Evolutionary conservation across 2,888 invertebrate genomes (phyloP).

Genomic region (Clanis bilineata): DNA sequence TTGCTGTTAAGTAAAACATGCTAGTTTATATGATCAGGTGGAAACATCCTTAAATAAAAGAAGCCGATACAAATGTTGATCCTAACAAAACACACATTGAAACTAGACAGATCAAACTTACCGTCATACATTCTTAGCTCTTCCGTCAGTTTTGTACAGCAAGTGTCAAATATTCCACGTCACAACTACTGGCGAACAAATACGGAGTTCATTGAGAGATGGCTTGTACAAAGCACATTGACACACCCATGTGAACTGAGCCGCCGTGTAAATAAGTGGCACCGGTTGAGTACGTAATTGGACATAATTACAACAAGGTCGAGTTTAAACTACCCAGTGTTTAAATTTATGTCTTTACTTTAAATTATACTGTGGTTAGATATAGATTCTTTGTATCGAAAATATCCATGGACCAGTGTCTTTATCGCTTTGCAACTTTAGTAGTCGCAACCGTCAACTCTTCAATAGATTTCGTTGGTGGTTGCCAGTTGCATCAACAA

Average conservation of each 20-base stretch:
- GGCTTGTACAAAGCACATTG: conserved; percentile 3
- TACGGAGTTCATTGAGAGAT: conserved; percentile 3
- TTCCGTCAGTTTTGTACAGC: not conserved
- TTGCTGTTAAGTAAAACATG: too few species aligned
- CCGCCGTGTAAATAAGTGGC: not conserved
- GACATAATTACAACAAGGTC: not conserved
- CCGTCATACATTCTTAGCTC: not conserved
- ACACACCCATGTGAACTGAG: not conserved
- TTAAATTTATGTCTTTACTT: too few species aligned
- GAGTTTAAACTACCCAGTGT: not conserved
- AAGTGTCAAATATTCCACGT: conserved; percentile 2
- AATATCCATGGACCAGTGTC: too few species aligned
- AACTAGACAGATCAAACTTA: not conserved
- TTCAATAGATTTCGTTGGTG: too few species aligned
- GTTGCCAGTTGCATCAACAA: too few species aligned
- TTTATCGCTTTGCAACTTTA: too few species aligned
- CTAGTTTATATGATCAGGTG: too few species aligned
- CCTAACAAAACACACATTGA: not conserved
- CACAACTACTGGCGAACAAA: conserved; percentile 12
- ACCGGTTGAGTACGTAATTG: not conserved
- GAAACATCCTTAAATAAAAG: too few species aligned
- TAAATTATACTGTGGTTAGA: too few species aligned
- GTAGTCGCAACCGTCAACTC: too few species aligned
- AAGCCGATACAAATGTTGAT: not conserved
- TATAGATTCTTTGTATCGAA: too few species aligned